phyloP scores from a whole-genome alignment of 2,113 vertebrate genomes.

The Typhlomys cinereus region DNA sequence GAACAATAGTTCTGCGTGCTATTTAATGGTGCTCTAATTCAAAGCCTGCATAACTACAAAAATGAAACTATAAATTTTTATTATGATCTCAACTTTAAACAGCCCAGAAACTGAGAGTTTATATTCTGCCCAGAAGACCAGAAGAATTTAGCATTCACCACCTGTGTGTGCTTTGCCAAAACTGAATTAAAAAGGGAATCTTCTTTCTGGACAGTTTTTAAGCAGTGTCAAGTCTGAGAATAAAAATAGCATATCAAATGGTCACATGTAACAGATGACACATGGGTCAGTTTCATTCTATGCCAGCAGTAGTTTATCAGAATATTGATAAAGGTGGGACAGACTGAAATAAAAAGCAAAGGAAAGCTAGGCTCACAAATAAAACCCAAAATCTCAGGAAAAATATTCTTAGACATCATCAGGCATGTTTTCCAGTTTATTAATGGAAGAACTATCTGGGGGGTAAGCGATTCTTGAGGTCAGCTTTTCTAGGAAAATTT shows the following conservation, averaged over 20 bases:
- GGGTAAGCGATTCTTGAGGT: not conserved
- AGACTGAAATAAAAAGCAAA: constrained; percentile 31
- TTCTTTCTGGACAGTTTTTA: not conserved
- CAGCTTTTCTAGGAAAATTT: constrained; percentile 10
- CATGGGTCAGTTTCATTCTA: constrained; percentile 17
- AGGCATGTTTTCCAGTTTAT: not conserved
- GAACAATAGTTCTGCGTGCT: not conserved
- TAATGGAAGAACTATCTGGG: not conserved
- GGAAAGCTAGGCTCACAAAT: not conserved
- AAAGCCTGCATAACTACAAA: constrained; percentile 2
- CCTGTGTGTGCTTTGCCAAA: not conserved
- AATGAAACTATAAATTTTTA: constrained; percentile 28
- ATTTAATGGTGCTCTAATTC: constrained; percentile 15
- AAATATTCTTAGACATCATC: not conserved
- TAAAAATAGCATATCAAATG: not conserved
- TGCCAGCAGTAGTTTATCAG: constrained; percentile 2
- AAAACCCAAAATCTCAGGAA: not conserved
- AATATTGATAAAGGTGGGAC: not conserved
- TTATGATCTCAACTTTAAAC: not conserved
- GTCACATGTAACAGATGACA: not conserved
- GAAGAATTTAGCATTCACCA: not conserved
- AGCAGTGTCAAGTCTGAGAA: not conserved
- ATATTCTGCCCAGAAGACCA: not conserved
- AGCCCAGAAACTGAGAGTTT: not conserved
- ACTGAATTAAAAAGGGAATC: not conserved